phyloP scores from a whole-genome alignment of 2,888 invertebrate species.

The Antheraea yamamai region DNA sequence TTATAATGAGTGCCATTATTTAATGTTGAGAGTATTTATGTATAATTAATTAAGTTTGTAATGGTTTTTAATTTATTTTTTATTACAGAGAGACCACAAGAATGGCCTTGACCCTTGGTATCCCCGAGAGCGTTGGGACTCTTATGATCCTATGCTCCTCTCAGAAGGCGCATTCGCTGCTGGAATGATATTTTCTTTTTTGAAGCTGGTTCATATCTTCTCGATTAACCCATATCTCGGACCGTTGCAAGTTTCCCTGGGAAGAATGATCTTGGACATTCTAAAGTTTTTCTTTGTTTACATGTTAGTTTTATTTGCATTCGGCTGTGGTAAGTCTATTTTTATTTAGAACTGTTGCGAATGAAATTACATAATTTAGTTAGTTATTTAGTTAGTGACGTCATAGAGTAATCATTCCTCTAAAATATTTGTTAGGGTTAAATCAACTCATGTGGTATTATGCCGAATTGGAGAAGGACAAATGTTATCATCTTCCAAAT shows the following conservation, averaged over 20 bases:
- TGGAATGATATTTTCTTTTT: constrained; percentile 97
- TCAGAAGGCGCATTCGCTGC: constrained; percentile 97
- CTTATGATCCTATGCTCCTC: constrained; percentile 96
- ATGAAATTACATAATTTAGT: not conserved
- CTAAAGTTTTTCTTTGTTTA: constrained; percentile 98
- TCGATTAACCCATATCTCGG: constrained; percentile 98
- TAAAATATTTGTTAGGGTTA: constrained; percentile 78
- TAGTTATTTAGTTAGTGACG: too few relatives aligned
- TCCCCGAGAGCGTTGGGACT: constrained; percentile 95
- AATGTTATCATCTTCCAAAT: constrained; percentile 88
- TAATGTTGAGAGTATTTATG: too few relatives aligned
- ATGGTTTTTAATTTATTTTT: not conserved
- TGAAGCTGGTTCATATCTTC: constrained; percentile 98
- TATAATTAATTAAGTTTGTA: not conserved
- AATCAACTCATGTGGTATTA: constrained; percentile 97
- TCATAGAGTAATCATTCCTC: not conserved
- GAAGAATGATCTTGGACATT: constrained; percentile 96
- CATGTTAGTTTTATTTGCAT: constrained; percentile 95
- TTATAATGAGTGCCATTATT: too few relatives aligned
- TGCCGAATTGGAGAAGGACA: constrained; percentile 92
- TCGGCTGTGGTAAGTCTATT: constrained; percentile 91
- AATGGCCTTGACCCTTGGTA: constrained; percentile 90
- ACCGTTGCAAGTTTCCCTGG: constrained; percentile 95
- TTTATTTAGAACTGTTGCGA: not conserved
- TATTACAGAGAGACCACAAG: constrained; percentile 85